phyloP scores from a whole-genome alignment of 2,797 vertebrate species.

The Crocodylus rhombifer region DNA sequence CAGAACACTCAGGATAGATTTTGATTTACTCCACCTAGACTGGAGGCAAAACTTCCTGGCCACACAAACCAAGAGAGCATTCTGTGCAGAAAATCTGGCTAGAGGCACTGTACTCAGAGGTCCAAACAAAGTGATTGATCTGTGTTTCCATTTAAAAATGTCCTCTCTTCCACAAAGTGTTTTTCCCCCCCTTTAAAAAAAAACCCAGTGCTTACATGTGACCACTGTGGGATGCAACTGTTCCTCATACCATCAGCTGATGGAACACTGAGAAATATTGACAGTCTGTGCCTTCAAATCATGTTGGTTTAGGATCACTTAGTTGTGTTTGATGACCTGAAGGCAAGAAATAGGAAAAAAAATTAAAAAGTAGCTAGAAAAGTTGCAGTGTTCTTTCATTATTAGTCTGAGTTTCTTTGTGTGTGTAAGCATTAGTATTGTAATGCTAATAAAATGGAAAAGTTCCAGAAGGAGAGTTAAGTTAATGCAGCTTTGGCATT shows the following conservation, averaged over 20 bases:
- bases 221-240: too few relatives aligned
- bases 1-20: slow-evolving; percentile 70
- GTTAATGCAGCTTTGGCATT: not conserved
- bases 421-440: not conserved
- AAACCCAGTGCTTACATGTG: too few relatives aligned
- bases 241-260: not conserved
- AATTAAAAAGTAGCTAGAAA: not conserved
- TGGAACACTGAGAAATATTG: not conserved
- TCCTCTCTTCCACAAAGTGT: too few relatives aligned
- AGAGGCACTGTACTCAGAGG: slow-evolving; percentile 73
- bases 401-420: not conserved
- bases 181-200: too few relatives aligned
- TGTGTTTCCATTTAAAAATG: slow-evolving; percentile 47
- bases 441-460: not conserved
- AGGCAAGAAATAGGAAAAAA: not conserved
- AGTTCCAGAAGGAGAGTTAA: too few relatives aligned
- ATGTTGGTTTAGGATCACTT: not conserved
- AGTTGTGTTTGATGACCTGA: not conserved
- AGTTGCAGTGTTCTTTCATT: not conserved
- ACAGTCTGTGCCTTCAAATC: not conserved
- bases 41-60: slow-evolving; percentile 72
- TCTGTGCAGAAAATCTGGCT: slow-evolving; percentile 54
- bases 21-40: slow-evolving; percentile 73
- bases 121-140: slow-evolving; percentile 76
- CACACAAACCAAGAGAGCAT: slow-evolving; percentile 52